phyloP scores from a whole-genome alignment of 2,888 invertebrate species.

The Melikaiella ostensackeni region DNA sequence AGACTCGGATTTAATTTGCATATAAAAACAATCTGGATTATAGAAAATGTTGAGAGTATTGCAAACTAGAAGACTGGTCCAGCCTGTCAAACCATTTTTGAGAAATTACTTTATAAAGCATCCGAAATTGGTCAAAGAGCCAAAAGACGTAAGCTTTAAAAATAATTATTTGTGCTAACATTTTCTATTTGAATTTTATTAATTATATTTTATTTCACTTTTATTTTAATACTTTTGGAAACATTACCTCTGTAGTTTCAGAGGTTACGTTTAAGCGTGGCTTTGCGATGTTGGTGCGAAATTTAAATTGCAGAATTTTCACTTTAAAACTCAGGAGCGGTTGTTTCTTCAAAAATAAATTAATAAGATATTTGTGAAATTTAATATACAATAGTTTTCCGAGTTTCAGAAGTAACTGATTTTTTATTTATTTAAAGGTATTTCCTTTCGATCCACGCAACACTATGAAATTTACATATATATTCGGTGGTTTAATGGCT shows the following conservation, averaged over 20 bases:
- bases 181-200: not conserved
- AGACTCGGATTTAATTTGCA: not conserved
- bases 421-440: not conserved
- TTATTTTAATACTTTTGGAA: too few species aligned
- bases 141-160: not conserved
- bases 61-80: not conserved
- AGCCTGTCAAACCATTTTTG: not conserved
- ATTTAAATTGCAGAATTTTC: too few species aligned
- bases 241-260: too few species aligned
- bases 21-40: not conserved
- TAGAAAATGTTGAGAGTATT: not conserved
- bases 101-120: not conserved
- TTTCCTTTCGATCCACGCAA: not conserved
- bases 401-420: not conserved
- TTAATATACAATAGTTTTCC: not conserved
- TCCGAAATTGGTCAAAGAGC: not conserved
- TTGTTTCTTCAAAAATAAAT: too few species aligned
- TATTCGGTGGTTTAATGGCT: not conserved
- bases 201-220: too few species aligned
- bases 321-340: too few species aligned
- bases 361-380: too few species aligned
- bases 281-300: too few species aligned
- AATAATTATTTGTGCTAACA: not conserved
- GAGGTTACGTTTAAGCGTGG: too few species aligned
- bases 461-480: not conserved